A percentile compares a stretch with the other conserved stretches of the same genome.
Conservation (phyloP, 2,113 vertebrate species). For the Mus spicilegus region DNA sequence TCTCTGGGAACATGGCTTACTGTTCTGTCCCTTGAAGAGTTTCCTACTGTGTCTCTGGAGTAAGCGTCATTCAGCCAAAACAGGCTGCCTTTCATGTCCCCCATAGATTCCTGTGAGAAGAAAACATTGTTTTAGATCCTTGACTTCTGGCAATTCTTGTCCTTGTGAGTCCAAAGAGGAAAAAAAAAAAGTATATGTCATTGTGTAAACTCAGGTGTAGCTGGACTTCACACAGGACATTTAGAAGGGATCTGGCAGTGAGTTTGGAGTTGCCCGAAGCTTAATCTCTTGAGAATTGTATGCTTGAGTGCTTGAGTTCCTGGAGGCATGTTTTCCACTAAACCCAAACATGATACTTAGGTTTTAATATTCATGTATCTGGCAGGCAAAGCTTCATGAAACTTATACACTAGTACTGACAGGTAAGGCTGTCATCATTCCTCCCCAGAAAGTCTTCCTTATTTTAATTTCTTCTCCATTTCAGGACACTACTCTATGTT, state of each 20-base stretch:
- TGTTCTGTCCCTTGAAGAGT: too few species aligned
- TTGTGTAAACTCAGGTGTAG: constrained; percentile 10
- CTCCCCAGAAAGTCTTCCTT: neutral
- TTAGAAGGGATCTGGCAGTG: neutral
- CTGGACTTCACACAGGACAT: constrained; percentile 37
- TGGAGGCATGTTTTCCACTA: constrained; percentile 70
- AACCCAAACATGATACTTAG: constrained; percentile 27
- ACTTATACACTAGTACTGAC: neutral
- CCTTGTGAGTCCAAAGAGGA: constrained; percentile 37
- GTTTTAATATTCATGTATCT: constrained; percentile 67
- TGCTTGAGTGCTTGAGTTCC: constrained; percentile 48
- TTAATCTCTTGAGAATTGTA: constrained; percentile 50
- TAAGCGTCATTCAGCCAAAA: too few species aligned
- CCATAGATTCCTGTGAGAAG: neutral
- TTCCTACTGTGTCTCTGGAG: too few species aligned
- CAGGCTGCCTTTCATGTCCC: too few species aligned
- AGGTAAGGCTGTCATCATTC: neutral
- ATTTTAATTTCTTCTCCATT: neutral
- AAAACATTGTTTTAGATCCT: constrained; percentile 17
- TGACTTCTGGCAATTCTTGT: constrained; percentile 54
- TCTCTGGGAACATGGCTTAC: too few species aligned
- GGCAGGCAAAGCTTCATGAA: constrained; percentile 41
- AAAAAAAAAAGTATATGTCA: neutral
- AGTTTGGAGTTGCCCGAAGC: constrained; percentile 55
- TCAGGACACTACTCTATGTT: neutral